phyloP scores from a whole-genome alignment of 2,888 invertebrate species.

The Apodemia mormo region DNA sequence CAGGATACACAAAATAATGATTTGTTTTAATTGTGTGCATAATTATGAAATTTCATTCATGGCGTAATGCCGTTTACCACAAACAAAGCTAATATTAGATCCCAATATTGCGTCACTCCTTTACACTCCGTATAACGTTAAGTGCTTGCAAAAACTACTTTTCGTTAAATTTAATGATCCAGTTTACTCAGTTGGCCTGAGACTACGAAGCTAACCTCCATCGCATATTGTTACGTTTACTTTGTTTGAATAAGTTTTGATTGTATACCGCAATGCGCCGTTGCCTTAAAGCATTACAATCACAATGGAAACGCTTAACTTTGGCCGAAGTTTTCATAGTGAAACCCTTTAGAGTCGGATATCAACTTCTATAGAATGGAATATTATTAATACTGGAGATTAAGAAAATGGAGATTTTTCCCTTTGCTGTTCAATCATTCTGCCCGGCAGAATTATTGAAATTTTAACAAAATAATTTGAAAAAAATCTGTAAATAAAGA shows the following conservation, averaged over 20 bases:
- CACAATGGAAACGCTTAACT: slow-evolving; percentile 64
- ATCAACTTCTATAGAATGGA: neutral
- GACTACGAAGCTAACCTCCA: slow-evolving; percentile 29
- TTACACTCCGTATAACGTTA: slow-evolving; percentile 12
- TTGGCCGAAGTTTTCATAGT: slow-evolving; percentile 45
- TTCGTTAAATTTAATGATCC: slow-evolving; percentile 18
- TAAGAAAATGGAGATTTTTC: no score
- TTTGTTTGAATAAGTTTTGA: slow-evolving; percentile 61
- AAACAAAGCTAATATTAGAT: neutral
- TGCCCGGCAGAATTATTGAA: no score
- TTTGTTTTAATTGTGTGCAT: no score
- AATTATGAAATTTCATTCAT: neutral
- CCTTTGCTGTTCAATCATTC: no score
- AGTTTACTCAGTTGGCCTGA: slow-evolving; percentile 21
- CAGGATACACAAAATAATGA: no score
- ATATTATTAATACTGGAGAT: no score
- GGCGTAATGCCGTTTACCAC: slow-evolving; percentile 23
- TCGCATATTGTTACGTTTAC: slow-evolving; percentile 63
- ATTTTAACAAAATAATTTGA: no score
- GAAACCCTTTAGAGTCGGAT: slow-evolving; percentile 30
- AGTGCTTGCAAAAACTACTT: slow-evolving; percentile 11
- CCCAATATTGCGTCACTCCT: slow-evolving; percentile 1
- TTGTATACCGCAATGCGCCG: slow-evolving; percentile 64
- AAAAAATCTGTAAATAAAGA: no score
- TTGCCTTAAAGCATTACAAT: slow-evolving; percentile 56